Conservation (phyloP, 2,888 invertebrate genomes). For the Eristalis pertinax region DNA sequence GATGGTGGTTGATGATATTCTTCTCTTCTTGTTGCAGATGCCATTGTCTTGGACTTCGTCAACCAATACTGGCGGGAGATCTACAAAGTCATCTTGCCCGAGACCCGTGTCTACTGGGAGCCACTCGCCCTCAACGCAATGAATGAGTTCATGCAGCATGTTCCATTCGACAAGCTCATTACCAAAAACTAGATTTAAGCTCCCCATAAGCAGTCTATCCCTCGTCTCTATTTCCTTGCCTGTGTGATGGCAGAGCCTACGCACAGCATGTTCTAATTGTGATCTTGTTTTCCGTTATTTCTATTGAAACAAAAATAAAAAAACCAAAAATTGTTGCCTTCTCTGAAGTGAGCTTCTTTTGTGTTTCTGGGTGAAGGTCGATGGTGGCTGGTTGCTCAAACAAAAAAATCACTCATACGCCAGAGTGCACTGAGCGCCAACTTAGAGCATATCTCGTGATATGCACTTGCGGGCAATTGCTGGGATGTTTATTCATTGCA, state of each 20-base stretch:
- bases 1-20: neutral
- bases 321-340: conserved; percentile 8
- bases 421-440: conserved; percentile 20
- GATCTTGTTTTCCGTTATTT: conserved; percentile 12
- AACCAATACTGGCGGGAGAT: conserved; percentile 84
- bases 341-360: neutral
- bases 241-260: neutral
- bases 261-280: conserved; percentile 1
- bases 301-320: neutral
- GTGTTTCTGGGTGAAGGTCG: conserved; percentile 6
- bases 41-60: conserved; percentile 80
- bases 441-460: neutral
- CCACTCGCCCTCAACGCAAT: conserved; percentile 77
- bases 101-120: conserved; percentile 78
- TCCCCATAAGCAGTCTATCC: neutral
- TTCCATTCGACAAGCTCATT: conserved; percentile 79
- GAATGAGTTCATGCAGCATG: conserved; percentile 78
- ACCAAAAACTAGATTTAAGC: conserved; percentile 74
- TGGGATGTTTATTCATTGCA: conserved; percentile 18
- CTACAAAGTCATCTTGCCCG: conserved; percentile 82
- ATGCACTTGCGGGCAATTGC: neutral
- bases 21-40: conserved; percentile 73
- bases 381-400: no score
- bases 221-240: neutral
- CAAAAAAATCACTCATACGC: conserved; percentile 46